These are phyloP conservation scores for Stichopus chloronotus DNA, from an alignment of 35 echinoderm and acorn worm species.

Conservation along the genomic window DNA sequence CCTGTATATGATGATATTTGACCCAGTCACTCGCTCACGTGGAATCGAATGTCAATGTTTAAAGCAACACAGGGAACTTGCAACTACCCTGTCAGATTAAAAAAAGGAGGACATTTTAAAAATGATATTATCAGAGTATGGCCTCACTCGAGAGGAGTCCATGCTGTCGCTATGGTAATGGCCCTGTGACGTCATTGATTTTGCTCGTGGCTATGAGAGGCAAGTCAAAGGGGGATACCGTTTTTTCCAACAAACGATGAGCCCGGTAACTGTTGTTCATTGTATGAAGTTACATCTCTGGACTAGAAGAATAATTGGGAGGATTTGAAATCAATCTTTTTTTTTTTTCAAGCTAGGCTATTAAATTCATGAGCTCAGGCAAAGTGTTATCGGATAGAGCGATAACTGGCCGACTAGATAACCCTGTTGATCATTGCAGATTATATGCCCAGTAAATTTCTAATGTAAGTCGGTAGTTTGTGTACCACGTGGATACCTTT, in stretches of 20 bases:
- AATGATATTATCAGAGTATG: slow-evolving; percentile 18
- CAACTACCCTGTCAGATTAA: slow-evolving; percentile 24
- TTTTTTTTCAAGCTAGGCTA: no score
- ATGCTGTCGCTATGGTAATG: slow-evolving; percentile 12
- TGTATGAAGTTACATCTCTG: no score
- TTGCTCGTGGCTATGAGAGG: slow-evolving; percentile 10
- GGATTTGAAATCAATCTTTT: no score
- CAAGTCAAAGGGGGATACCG: not conserved
- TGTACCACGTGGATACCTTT: no score
- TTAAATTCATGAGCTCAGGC: no score
- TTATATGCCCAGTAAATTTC: no score
- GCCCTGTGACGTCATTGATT: not conserved
- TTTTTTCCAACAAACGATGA: not conserved
- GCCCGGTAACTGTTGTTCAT: no score
- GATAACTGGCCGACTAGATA: no score
- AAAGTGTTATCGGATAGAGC: no score
- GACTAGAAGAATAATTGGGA: no score
- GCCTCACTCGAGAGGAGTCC: not conserved
- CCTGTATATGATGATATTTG: not conserved
- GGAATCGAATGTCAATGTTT: slow-evolving; percentile 28
- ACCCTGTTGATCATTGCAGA: no score
- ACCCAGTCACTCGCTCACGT: not conserved
- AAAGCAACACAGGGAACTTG: not conserved
- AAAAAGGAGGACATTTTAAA: not conserved
- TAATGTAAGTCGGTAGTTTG: no score